phyloP scores from a whole-genome alignment of 2,113 vertebrate species.

The Ptilorrhoa leucosticta region DNA sequence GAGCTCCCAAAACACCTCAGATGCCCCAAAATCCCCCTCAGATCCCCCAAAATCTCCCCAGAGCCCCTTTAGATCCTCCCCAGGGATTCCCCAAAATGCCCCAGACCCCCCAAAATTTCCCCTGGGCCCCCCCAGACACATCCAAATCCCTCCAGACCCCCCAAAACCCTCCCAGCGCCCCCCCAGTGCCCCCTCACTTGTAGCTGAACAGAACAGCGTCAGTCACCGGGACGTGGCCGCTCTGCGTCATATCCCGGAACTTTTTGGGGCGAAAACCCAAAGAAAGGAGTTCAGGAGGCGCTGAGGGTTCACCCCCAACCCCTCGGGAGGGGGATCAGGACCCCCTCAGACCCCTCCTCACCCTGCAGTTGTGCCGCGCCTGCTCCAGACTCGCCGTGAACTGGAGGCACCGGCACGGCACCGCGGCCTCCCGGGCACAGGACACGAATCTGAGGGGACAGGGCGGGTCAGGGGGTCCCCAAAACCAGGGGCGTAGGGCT shows the following conservation, averaged over 20 bases:
- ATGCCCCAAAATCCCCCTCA: neutral
- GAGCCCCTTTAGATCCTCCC: too few relatives aligned
- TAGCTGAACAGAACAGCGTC: neutral
- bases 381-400: neutral
- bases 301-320: neutral
- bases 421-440: neutral
- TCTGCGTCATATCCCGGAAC: neutral
- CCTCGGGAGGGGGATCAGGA: neutral
- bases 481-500: rapidly evolving
- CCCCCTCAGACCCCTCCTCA: neutral
- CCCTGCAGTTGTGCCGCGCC: neutral
- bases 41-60: neutral
- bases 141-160: neutral
- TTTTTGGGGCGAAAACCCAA: neutral
- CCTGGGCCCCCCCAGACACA: neutral
- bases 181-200: neutral
- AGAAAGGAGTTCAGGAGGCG: neutral
- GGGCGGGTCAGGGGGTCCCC: neutral
- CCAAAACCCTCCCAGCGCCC: neutral
- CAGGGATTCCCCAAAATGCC: neutral
- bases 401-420: neutral
- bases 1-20: neutral
- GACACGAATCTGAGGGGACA: neutral
- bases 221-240: neutral
- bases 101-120: neutral